Base-by-base conservation (phyloP, 2,888 invertebrate species). In the Loripinus fragilis region DNA sequence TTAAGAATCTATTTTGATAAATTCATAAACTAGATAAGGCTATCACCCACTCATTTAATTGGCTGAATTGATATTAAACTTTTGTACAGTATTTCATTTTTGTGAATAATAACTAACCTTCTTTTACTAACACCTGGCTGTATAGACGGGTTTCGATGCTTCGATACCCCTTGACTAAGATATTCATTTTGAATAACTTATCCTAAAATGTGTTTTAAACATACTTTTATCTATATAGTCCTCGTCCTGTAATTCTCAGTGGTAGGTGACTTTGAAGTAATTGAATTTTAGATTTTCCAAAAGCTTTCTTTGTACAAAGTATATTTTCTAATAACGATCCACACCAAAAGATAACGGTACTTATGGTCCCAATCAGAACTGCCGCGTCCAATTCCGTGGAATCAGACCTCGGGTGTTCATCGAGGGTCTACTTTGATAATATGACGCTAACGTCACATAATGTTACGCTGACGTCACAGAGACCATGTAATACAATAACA, bases 161-260 rank as follows among this genome's bases (percentile, higher is more conserved):
- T 60, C 33, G 60, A 60, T 60, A 60, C 60, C 60, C 60, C 60
- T 30, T 60, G 60, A 60, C 30, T 60, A 60, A 60, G 28, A 60
- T 60, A 60, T 60, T 60, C 60, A 60, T 33, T 33, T 20, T 30
- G 33, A 60, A 28, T 60, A 33, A 60, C 33, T 60, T 60, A 60
- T 60, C 60, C 60, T 10, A 60, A 60, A 60, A 33, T 3, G 5
- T 30, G 30, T 60, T 60, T 33, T 33, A 33, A 60, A 60, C 25
- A 30, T 20, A 5, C 30, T 60, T 60, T 60, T 60, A 60, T 60
- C 60, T 60, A 60, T 60, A 12, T n/a, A 33, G 60, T 33, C 60
- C 8, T 60, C 60, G 1, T 33, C 30, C 33, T 60, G 60, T 60
- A 10, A 17, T 15, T 25, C 60, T 33, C 60, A 28, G 3, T 20